Base-by-base conservation (phyloP, 2,797 vertebrate species). In the Premnoplex brunnescens region DNA sequence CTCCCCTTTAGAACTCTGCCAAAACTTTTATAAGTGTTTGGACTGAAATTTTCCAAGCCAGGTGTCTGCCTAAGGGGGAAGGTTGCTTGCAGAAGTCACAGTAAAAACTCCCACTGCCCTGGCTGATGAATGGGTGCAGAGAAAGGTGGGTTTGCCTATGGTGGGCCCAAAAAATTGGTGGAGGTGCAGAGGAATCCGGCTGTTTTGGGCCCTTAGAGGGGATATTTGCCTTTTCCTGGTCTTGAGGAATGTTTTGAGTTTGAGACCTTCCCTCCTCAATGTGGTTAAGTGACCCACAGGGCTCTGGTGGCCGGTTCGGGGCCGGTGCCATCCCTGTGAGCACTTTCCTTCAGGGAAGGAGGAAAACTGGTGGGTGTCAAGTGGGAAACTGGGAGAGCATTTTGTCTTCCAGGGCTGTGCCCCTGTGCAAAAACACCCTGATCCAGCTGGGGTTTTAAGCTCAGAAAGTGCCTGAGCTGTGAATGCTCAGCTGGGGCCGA, bases 251-350 rank as follows among this genome's bases (percentile, higher is more conserved):
- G 58, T 44, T 30, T 43, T 75, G 36, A 12, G 4, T n/a, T 85
- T 58, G 43, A 66, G 32, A 4, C 12, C 16, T 80, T 43, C 10
- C 9, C 18, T 51, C 44, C 27, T 56, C 12, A 39, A 12, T 0
- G 1, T 21, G 28, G 12, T 62, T 55, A 9, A 59, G n/a, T 15
- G 62, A 56, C 59, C 52, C 2, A 1, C 5, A 0, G 5, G 44
- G 48, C 26, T 55, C 2, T 1, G 32, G 34, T 0, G 1, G 22
- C 14, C 1, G 1, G 6, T 21, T 34, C 0, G 1, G 43, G 44
- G 32, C 46, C 60, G 54, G 32, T 1, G 3, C 27, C 5, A 4
- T 36, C 32, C 1, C 30, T 0, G 1, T 0, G 1, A 30, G 41
- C 2, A 1, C 56, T 74, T 58, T 16, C 10, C 46, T 54, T 41